Base-by-base conservation (phyloP, 2,113 vertebrate species). In the Tyrannus savana region DNA sequence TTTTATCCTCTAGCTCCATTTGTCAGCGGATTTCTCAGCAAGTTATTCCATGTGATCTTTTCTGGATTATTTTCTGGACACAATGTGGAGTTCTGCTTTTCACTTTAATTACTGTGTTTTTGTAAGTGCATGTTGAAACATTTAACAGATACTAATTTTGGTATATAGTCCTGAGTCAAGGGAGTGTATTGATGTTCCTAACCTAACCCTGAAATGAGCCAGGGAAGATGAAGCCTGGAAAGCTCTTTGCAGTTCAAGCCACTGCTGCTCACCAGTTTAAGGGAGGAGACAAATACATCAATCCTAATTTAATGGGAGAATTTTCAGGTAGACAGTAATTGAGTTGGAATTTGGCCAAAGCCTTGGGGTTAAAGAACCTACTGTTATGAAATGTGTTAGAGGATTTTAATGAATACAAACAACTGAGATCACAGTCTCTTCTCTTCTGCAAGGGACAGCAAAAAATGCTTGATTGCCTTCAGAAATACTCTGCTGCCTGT, bases 311-410 rank as follows among this genome's bases (percentile, higher is more conserved):
- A 90, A 87, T 63, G 52, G 69, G 75, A 87, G 60, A 81, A 68
- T 80, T 93, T 89, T 81, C 85, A 94, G 92, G 93, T 90, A 90
- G 82, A 41, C 49, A 63, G 71, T 94, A 95, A 94, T 79, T 89
- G 92, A 77, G 79, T 76, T 95, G 92, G 93, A 93, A 84, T 86
- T 81, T 64, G 72, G 78, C 90, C 95, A 93, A 94, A 88, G 85
- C 72, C 78, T 92, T 52, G 55, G 55, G 82, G 79, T 90, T 93
- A 86, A 90, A 77, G 68, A 87, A 74, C 68, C 56, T 67, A 31
- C 72, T 87, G 55, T 49, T 71, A 37, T 7, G 46, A 95, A 90
- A 90, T 18, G 11, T 46, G 6, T 31, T 69, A 66, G 37, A 83
- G 37, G 44, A 71, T 72, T 64, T 67, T 72, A 91, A 47, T 77